Evolutionary conservation across 2,113 vertebrate genomes (phyloP).

Genomic region (Aegithalos caudatus): DNA sequence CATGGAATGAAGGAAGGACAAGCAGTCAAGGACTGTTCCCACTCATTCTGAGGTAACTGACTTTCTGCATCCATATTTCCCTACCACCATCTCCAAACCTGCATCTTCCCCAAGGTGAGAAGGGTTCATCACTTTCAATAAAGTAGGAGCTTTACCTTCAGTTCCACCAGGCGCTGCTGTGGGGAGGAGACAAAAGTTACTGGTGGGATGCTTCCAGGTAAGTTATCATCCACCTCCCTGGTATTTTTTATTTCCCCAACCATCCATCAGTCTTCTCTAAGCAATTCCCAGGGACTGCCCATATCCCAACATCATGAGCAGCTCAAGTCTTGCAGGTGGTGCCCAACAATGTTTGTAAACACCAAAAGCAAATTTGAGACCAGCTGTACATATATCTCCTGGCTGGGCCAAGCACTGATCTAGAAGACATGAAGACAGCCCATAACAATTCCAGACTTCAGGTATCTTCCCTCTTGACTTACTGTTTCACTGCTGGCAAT

Average conservation of each 20-base stretch:
- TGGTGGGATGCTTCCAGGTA: not conserved
- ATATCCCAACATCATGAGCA: not conserved
- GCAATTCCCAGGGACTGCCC: not conserved
- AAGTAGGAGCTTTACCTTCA: slow-evolving; percentile 41
- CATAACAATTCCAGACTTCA: not conserved
- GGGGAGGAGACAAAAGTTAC: not conserved
- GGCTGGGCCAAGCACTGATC: not conserved
- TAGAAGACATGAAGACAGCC: not conserved
- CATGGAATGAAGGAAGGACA: not conserved
- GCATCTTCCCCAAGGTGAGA: not conserved
- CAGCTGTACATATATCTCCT: not conserved
- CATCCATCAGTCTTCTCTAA: not conserved
- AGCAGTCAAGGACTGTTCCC: not conserved
- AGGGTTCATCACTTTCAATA: not conserved
- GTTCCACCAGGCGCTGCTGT: slow-evolving; percentile 45
- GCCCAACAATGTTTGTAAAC: not conserved
- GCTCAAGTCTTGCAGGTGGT: not conserved
- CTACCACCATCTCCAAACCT: not conserved
- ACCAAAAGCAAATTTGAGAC: not conserved
- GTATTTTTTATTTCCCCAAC: not conserved
- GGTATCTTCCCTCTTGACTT: not conserved
- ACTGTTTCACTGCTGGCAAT: slow-evolving; percentile 26
- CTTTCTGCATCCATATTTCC: not conserved
- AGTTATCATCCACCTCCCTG: not conserved
- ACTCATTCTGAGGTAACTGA: not conserved